Conservation (phyloP, 2,113 vertebrate species). For the Mustelus asterias region DNA sequence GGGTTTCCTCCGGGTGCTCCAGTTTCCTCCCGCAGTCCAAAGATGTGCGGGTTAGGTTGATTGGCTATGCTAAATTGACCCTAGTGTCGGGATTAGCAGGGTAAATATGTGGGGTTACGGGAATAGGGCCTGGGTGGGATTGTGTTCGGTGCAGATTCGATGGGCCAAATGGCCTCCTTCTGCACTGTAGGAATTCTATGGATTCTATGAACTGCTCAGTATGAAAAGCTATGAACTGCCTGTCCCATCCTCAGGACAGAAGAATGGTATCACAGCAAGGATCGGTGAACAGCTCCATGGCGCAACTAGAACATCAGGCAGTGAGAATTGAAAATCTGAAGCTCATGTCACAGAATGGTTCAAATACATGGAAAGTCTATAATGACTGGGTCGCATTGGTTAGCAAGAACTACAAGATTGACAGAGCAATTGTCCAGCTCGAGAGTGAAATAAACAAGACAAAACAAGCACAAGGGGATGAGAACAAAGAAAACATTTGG, state of each 20-base stretch:
- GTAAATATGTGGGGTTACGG: no score
- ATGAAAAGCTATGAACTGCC: slow-evolving; percentile 97
- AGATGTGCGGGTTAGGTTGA: no score
- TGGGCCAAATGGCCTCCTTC: no score
- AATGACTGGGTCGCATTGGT: slow-evolving; percentile 97
- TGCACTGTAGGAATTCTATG: no score
- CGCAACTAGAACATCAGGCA: slow-evolving; percentile 92
- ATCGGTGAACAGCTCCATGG: slow-evolving; percentile 96
- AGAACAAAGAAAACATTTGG: slow-evolving; percentile 94
- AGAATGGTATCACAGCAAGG: slow-evolving; percentile 96
- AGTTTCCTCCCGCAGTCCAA: no score
- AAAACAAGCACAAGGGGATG: slow-evolving; percentile 86
- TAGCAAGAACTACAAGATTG: slow-evolving; percentile 98
- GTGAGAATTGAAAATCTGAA: slow-evolving; percentile 95
- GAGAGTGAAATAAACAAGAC: slow-evolving; percentile 84
- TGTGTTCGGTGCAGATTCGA: no score
- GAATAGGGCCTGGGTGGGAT: no score
- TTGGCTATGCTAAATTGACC: no score
- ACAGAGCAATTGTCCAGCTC: slow-evolving; percentile 87
- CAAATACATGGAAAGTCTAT: slow-evolving; percentile 91
- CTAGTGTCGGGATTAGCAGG: no score
- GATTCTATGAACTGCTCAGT: no score
- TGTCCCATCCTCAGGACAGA: slow-evolving; percentile 87
- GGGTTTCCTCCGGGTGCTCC: no score
- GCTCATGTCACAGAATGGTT: slow-evolving; percentile 89